Percentiles rank a stretch among this genome's conserved stretches.
Evolutionary conservation across 2,888 invertebrate genomes (phyloP).

Genomic region (Chaetoderma sp.): DNA sequence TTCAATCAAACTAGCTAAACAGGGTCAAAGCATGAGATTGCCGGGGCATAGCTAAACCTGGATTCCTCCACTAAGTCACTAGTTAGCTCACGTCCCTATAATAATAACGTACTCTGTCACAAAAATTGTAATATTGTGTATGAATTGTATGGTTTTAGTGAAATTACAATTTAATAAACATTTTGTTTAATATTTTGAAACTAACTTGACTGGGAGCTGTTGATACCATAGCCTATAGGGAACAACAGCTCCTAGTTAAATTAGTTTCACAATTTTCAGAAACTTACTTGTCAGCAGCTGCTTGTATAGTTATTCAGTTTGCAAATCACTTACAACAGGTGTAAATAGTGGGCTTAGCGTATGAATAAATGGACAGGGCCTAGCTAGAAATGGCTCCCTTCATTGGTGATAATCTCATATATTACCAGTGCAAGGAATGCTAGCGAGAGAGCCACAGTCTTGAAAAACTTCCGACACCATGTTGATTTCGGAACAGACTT

Average conservation of each 20-base stretch:
- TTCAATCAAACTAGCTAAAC: background rate
- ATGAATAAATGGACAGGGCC: no score
- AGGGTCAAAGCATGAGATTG: background rate
- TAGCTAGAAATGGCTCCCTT: no score
- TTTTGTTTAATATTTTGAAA: background rate
- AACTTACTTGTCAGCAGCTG: no score
- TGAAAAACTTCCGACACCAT: conserved; percentile 59
- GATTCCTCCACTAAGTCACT: background rate
- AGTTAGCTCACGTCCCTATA: background rate
- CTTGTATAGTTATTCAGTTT: no score
- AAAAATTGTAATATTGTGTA: background rate
- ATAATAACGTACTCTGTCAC: background rate
- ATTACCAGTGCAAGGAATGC: conserved; percentile 70
- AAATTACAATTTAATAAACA: background rate
- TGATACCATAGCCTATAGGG: no score
- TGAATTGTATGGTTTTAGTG: no score
- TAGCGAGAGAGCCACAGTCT: conserved; percentile 67
- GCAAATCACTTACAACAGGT: no score
- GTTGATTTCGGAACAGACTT: conserved; percentile 24
- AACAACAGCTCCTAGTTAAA: no score
- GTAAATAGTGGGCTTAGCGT: no score
- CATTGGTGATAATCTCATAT: no score
- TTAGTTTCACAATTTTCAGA: no score
- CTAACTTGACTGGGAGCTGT: no score
- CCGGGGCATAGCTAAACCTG: background rate